Base-by-base conservation (phyloP, 2,797 vertebrate species). In the Enteromius trimaculatus region DNA sequence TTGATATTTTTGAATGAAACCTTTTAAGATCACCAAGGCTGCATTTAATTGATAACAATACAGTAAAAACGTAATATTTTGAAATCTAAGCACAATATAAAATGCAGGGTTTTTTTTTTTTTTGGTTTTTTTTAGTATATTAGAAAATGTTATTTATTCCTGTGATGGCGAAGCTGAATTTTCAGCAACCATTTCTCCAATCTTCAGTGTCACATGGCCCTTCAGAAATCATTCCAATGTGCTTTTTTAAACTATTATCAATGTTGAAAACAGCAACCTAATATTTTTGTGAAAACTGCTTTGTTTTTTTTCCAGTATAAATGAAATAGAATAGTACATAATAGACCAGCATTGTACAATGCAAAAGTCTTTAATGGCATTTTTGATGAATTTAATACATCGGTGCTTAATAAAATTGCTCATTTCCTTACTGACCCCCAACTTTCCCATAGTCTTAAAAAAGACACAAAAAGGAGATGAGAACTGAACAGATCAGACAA, bases 1-100 rank as follows among this genome's bases (percentile, higher is more conserved):
- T 58, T 17, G 42, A 44, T 77, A 55, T 82, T 58, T 72, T 78
- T 78, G 31, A 68, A 68, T 2, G 14, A 64, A 39, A 37, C 10
- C 10, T 69, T 23, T 44, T 44, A 49, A 10, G 17, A 26, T 72
- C 69, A 72, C 6, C 9, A 53, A 53, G 26, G 29, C 29, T 51
- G 47, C 47, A 74, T 74, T 74, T 53, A 53, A 34, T 34, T 53
- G 5, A 74, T 34, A 31, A 7, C 21, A 74, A 53, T 53, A 7
- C 5, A 34, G 47, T 53, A 14, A 34, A 74, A 49, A 23, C 0
- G 6, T 19, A 9, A 19, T 29, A 29, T 29, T 10, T 16, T 29
- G 8, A 49, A 49, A 29, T 29, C 17, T 19, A 2, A 19, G 26
- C 8, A 71, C 14, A 47, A 29, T 71, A 19, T 29, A 29, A 29